Percentiles rank a stretch among this genome's conserved stretches.
These are phyloP conservation scores for Diplazon laetatorius DNA, from an alignment of 2,888 invertebrate species.

Conservation along the genomic window DNA sequence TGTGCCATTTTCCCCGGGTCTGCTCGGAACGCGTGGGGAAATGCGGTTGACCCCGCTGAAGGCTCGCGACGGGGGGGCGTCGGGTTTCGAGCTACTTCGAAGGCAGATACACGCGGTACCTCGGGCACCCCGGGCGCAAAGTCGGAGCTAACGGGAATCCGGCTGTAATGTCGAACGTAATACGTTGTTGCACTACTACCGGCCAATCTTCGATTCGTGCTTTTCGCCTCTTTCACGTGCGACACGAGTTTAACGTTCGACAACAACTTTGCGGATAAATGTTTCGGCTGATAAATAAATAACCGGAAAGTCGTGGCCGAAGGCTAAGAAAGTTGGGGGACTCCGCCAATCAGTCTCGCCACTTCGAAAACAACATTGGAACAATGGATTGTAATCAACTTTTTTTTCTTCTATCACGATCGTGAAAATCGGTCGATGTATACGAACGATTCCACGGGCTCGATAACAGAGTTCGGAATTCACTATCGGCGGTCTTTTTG, in stretches of 20 bases:
- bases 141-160: constrained; percentile 10
- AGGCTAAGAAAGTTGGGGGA: no score
- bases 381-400: no score
- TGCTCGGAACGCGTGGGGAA: constrained; percentile 61
- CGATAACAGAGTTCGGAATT: no score
- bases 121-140: neutral
- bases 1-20: constrained; percentile 7
- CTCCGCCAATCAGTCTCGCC: no score
- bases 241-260: no score
- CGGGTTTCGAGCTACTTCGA: constrained; percentile 29
- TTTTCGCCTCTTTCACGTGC: neutral
- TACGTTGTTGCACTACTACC: constrained; percentile 19
- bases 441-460: no score
- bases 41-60: constrained; percentile 58
- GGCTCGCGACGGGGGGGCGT: constrained; percentile 35
- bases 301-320: no score
- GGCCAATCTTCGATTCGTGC: neutral
- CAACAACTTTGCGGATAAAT: no score
- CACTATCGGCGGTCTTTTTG: no score
- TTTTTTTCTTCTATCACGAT: no score
- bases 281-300: neutral
- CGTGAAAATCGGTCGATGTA: no score
- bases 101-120: constrained; percentile 14
- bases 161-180: constrained; percentile 42
- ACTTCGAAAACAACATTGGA: no score